phyloP scores from a whole-genome alignment of 1,140 invertebrate species.

The Amyelois transitella region DNA sequence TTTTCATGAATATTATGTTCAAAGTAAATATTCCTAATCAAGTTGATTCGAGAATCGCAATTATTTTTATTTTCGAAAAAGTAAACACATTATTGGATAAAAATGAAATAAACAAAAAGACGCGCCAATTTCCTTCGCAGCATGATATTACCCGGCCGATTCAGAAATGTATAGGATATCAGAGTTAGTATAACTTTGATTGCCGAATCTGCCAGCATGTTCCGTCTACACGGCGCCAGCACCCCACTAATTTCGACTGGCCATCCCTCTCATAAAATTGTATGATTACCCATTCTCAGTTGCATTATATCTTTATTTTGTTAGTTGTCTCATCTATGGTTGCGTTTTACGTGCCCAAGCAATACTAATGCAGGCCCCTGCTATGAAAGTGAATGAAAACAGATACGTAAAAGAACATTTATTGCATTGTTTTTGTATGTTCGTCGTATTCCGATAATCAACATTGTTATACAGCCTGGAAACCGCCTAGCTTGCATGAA shows the following conservation, averaged over 20 bases:
- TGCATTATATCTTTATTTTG: constrained; percentile 24
- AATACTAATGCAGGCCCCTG: not conserved
- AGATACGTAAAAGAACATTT: not conserved
- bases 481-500: too few species aligned
- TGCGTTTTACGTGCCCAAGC: not conserved
- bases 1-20: too few species aligned
- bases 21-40: too few species aligned
- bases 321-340: constrained; percentile 14
- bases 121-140: constrained; percentile 1
- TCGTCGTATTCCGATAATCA: not conserved
- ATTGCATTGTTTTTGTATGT: not conserved
- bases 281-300: constrained; percentile 15
- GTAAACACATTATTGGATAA: constrained; percentile 17
- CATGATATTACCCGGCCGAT: not conserved
- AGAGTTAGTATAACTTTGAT: not conserved
- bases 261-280: constrained; percentile 19
- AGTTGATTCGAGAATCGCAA: too few species aligned
- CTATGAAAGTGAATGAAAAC: not conserved
- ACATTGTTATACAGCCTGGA: too few species aligned
- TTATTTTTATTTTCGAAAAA: too few species aligned
- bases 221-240: constrained; percentile 14
- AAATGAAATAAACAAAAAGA: constrained; percentile 11
- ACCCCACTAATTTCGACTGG: constrained; percentile 19
- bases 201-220: not conserved
- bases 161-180: not conserved